Conservation (phyloP, 1,140 invertebrate species). For the Hyposmocoma kahamanoa region DNA sequence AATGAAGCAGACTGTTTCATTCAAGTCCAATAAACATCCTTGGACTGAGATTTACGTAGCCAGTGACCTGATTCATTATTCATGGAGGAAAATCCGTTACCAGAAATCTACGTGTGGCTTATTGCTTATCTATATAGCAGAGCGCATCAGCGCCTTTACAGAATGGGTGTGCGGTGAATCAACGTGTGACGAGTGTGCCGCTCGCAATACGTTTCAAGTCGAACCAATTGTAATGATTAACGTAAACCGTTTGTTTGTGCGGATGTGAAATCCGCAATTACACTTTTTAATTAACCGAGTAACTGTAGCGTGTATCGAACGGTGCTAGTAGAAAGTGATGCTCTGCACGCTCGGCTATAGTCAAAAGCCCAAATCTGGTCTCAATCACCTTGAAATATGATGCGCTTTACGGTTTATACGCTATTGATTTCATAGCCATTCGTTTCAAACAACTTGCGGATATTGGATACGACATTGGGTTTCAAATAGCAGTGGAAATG, state of each 20-base stretch:
- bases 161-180: slow-evolving; percentile 32
- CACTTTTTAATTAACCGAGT: slow-evolving; percentile 68
- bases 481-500: no score
- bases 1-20: no score
- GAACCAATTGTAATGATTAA: slow-evolving; percentile 53
- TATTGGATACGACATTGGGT: no score
- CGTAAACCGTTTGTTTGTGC: slow-evolving; percentile 62
- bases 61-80: slow-evolving; percentile 29
- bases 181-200: slow-evolving; percentile 37
- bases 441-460: not conserved
- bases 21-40: no score
- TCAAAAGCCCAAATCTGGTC: slow-evolving; percentile 14
- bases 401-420: not conserved
- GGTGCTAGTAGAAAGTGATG: slow-evolving; percentile 64
- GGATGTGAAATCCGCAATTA: slow-evolving; percentile 72
- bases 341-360: slow-evolving; percentile 24
- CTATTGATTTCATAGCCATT: not conserved
- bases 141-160: not conserved
- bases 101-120: slow-evolving; percentile 21
- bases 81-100: slow-evolving; percentile 47
- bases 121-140: slow-evolving; percentile 21
- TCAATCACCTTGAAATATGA: not conserved
- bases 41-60: not conserved
- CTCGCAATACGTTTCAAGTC: not conserved
- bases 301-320: slow-evolving; percentile 63